Evolutionary conservation across 2,113 vertebrate genomes (phyloP).

Genomic region (Dunckerocampus dactyliophorus): DNA sequence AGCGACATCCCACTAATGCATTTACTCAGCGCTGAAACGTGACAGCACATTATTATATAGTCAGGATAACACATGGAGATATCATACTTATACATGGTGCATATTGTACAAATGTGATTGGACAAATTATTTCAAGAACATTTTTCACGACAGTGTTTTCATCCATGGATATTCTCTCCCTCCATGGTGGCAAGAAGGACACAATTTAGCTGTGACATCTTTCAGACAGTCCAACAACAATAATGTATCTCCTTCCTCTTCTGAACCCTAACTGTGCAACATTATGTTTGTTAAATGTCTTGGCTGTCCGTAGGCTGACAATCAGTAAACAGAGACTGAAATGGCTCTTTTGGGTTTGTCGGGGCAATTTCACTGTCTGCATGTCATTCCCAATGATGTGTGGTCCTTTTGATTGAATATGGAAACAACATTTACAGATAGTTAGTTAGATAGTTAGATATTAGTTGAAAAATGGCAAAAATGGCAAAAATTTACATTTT

Average conservation of each 20-base stretch:
- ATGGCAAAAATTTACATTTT: no score
- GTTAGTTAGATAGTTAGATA: no score
- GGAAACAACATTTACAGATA: conserved; percentile 10
- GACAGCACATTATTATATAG: conserved; percentile 29
- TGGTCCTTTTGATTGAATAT: conserved; percentile 50
- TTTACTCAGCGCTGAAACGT: conserved; percentile 41
- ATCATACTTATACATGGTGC: conserved; percentile 25
- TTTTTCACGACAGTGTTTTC: conserved; percentile 19
- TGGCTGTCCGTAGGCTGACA: conserved; percentile 8
- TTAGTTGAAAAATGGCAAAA: no score
- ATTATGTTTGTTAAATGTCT: conserved; percentile 6
- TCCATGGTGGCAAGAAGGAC: conserved; percentile 2
- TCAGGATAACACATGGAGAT: conserved; percentile 30
- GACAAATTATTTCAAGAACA: conserved; percentile 25
- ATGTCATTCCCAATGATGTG: conserved; percentile 50
- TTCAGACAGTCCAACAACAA: conserved; percentile 11
- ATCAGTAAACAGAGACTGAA: conserved; percentile 16
- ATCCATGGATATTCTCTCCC: conserved; percentile 14
- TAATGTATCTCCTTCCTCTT: neutral
- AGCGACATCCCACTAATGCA: conserved; percentile 23
- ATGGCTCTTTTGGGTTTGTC: conserved; percentile 21
- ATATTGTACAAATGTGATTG: conserved; percentile 46
- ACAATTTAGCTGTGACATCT: conserved; percentile 8
- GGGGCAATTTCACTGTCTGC: conserved; percentile 16
- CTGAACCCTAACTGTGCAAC: conserved; percentile 4